phyloP scores from a whole-genome alignment of 2,888 invertebrate genomes.

The Tenthredo notha region DNA sequence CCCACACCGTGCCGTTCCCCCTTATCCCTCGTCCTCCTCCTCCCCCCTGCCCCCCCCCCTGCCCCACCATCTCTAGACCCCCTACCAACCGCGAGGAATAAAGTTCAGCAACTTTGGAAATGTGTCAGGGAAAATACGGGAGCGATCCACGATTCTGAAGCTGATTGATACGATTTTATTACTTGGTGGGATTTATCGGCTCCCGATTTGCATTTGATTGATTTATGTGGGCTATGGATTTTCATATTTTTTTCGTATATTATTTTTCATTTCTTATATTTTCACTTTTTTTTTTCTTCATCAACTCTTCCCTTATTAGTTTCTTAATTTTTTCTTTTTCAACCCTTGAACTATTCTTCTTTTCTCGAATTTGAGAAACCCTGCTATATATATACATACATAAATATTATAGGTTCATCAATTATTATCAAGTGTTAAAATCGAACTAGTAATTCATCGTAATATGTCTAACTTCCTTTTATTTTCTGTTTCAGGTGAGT shows the following conservation, averaged over 20 bases:
- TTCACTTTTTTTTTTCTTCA: background rate
- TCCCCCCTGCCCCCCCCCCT: background rate
- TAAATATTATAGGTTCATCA: background rate
- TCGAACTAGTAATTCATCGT: background rate
- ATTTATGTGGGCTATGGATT: constrained; percentile 58
- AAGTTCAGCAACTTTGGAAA: constrained; percentile 61
- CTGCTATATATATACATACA: background rate
- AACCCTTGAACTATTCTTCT: background rate
- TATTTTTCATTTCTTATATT: background rate
- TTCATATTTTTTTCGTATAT: constrained; percentile 45
- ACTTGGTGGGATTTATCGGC: constrained; percentile 59
- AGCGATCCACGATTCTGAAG: constrained; percentile 56
- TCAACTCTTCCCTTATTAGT: background rate
- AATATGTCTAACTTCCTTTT: constrained; percentile 22
- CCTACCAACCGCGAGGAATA: constrained; percentile 34
- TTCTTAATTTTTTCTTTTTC: background rate
- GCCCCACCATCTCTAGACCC: constrained; percentile 14
- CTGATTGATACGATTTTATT: constrained; percentile 74
- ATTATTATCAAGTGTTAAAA: background rate
- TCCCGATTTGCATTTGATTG: constrained; percentile 60
- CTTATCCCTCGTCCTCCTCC: constrained; percentile 18
- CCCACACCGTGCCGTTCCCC: constrained; percentile 55
- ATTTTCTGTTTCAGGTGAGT: constrained; percentile 62
- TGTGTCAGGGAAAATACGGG: constrained; percentile 62
- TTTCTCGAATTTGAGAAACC: background rate